phyloP scores from a whole-genome alignment of 1,140 invertebrate genomes.

The Drosophila ironensis region DNA sequence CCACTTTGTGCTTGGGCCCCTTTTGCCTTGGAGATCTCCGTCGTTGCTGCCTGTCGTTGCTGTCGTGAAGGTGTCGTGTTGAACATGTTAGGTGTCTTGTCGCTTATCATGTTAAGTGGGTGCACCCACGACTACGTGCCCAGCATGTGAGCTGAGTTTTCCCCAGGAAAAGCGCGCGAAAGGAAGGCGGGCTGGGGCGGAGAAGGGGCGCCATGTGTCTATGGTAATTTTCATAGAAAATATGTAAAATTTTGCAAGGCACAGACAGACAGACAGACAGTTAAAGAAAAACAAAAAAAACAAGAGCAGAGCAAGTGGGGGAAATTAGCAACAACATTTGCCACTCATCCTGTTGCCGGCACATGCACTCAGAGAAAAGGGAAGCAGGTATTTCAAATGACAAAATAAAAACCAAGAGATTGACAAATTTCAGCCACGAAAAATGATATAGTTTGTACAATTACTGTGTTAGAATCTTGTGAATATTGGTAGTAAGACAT shows the following conservation, averaged over 20 bases:
- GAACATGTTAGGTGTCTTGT: conserved; percentile 80
- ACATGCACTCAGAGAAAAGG: conserved; percentile 1
- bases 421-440: too few relatives aligned
- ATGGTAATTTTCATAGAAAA: conserved; percentile 76
- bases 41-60: conserved; percentile 45
- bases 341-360: conserved; percentile 46
- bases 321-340: conserved; percentile 77
- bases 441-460: too few relatives aligned
- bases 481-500: too few relatives aligned
- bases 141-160: conserved; percentile 25
- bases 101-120: conserved; percentile 79
- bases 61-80: conserved; percentile 78
- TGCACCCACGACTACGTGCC: conserved; percentile 72
- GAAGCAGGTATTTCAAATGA: too few relatives aligned
- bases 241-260: conserved; percentile 63
- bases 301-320: conserved; percentile 53
- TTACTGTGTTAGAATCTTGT: neutral
- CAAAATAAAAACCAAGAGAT: too few relatives aligned
- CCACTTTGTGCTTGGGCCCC: too few relatives aligned
- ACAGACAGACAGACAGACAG: conserved; percentile 19
- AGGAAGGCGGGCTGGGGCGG: neutral
- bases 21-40: conserved; percentile 9
- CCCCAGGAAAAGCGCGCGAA: too few relatives aligned
- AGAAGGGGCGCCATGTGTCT: conserved; percentile 42
- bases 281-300: conserved; percentile 13